Base-by-base conservation (phyloP, 2,888 invertebrate genomes). In the Trichogramma evanescens region DNA sequence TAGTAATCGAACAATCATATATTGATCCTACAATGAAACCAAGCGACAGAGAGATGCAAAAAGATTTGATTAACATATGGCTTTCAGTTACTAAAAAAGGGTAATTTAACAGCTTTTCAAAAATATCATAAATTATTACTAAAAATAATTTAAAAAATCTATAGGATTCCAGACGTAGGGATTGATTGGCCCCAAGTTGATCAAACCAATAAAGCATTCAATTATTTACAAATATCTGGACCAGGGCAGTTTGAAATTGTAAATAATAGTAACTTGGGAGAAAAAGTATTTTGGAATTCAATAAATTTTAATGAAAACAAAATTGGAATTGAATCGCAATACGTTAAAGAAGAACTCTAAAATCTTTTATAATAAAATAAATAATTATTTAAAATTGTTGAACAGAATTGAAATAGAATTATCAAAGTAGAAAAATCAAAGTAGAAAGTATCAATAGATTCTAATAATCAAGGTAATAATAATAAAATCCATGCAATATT, bases 211-310 rank as follows among this genome's bases (percentile, higher is more conserved):
- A 71, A 78, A 7, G 77, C 81, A 7, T 67, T 86, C 10, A 70
- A 78, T 62, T 85, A 82, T 71, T 68, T 86, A 59, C 80, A 83
- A 46, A 83, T 86, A 55, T 71, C 75, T 9, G 80, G 80, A 0
- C 82, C 84, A 0, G 75, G 74, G 6, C 72, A 79, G 49, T 66
- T 75, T 38, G 68, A 74, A 45, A 82, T 85, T 79, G 79, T 79
- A 59, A 69, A 74, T 4, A 76, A 74, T 59, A 69, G 74, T 0
- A 80, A 83, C 69, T 80, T 86, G 62, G 85, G 84, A 0, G 80
- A 84, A 39, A 78, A 78, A 41, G 70, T 81, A 45, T 86, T 88
- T 75, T 87, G 87, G 87, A 80, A 82, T 66, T 80, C 78, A 6
- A 79, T 87, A 1, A 81, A 82, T 0, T 82, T 87, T 44, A 71